These are phyloP conservation scores for Scomber scombrus DNA, from an alignment of 2,113 vertebrate genomes.

Conservation along the genomic window DNA sequence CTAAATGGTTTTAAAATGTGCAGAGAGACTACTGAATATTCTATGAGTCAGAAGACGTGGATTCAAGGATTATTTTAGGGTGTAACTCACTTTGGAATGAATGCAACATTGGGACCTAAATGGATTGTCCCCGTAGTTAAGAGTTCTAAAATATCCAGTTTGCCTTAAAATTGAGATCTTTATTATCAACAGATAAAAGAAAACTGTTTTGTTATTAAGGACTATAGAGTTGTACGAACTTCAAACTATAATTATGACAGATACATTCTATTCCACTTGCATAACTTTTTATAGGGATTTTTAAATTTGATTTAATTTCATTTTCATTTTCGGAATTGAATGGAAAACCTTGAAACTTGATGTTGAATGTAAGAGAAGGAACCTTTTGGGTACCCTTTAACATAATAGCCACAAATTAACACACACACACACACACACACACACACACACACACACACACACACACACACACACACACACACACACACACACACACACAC, in stretches of 20 bases:
- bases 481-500: too few relatives aligned
- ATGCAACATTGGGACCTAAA: slow-evolving; percentile 30
- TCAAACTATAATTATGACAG: not conserved
- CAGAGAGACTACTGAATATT: slow-evolving; percentile 43
- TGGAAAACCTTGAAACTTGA: not conserved
- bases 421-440: too few relatives aligned
- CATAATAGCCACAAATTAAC: not conserved
- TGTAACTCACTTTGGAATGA: slow-evolving; percentile 36
- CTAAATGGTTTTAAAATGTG: slow-evolving; percentile 43
- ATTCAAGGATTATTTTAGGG: slow-evolving; percentile 21
- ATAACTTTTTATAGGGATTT: not conserved
- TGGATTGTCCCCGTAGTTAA: slow-evolving; percentile 44
- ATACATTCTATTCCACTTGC: not conserved
- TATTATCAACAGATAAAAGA: not conserved
- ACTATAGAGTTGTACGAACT: not conserved
- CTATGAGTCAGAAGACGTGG: slow-evolving; percentile 25
- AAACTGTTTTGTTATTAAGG: not conserved
- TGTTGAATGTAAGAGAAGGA: not conserved
- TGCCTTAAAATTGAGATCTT: not conserved
- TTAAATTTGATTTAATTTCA: too few relatives aligned
- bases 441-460: too few relatives aligned
- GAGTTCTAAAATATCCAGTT: slow-evolving; percentile 3
- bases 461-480: too few relatives aligned
- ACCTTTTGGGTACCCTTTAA: not conserved
- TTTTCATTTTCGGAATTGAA: not conserved